Percentiles rank a stretch among this genome's conserved stretches.
phyloP scores from a whole-genome alignment of 2,797 vertebrate genomes.

The Anguilla anguilla region DNA sequence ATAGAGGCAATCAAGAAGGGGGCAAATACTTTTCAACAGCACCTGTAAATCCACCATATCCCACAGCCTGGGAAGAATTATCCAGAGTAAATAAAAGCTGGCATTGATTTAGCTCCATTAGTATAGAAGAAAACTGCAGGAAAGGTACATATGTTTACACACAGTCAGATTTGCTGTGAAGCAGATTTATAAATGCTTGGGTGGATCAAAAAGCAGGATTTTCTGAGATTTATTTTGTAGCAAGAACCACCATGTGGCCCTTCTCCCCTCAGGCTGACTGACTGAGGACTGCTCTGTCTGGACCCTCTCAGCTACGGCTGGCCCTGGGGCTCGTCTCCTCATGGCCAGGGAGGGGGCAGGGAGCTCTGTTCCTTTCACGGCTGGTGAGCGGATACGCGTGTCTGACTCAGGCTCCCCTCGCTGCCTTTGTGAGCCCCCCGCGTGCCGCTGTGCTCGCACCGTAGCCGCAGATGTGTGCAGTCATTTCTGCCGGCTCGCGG shows the following conservation, averaged over 20 bases:
- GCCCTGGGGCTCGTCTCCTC: background rate
- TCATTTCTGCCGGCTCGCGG: background rate
- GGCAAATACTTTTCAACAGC: no score
- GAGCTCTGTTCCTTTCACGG: background rate
- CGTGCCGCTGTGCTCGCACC: background rate
- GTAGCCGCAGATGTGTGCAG: background rate
- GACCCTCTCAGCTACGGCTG: background rate
- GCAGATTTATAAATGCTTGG: background rate
- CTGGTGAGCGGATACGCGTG: background rate
- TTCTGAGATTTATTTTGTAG: background rate
- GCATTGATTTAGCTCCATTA: background rate
- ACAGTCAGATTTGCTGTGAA: background rate
- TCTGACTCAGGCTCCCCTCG: background rate
- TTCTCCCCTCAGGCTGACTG: background rate
- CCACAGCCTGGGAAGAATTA: background rate
- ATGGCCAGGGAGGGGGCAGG: background rate
- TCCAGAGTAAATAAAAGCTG: background rate
- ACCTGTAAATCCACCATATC: background rate
- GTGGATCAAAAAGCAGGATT: background rate
- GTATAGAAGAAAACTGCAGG: background rate
- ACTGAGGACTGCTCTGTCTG: background rate
- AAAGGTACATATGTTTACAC: background rate
- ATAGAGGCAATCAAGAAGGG: no score
- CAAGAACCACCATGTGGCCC: background rate
- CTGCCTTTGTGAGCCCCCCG: background rate